Conservation (phyloP, 2,113 vertebrate genomes). For the Solenodon paradoxus region DNA sequence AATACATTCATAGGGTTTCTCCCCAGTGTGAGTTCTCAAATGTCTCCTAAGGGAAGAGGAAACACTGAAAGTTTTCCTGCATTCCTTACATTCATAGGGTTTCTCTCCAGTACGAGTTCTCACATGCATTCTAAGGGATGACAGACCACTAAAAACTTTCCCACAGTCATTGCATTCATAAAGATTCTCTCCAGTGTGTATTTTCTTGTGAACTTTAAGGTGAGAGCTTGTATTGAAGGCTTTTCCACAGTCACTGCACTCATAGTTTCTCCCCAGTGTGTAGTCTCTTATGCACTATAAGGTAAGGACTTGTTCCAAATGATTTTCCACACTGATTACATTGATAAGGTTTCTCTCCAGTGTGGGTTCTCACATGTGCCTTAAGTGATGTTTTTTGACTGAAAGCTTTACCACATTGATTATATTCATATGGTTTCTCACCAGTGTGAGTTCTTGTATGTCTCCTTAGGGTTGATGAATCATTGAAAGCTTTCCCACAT, state of each 20-base stretch:
- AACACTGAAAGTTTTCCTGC: slow-evolving; percentile 48
- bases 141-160: slow-evolving; percentile 50
- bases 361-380: slow-evolving; percentile 44
- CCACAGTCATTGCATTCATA: slow-evolving; percentile 45
- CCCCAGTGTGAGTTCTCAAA: slow-evolving; percentile 46
- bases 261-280: slow-evolving; percentile 50
- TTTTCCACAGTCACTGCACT: slow-evolving; percentile 48
- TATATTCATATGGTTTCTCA: slow-evolving; percentile 40
- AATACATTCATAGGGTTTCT: slow-evolving; percentile 44
- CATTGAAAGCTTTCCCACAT: slow-evolving; percentile 17
- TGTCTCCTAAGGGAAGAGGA: slow-evolving; percentile 59
- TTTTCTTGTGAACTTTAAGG: slow-evolving; percentile 61
- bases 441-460: slow-evolving; percentile 38
- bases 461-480: slow-evolving; percentile 44
- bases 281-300: slow-evolving; percentile 48
- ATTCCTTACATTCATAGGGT: slow-evolving; percentile 46
- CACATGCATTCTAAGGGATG: slow-evolving; percentile 41
- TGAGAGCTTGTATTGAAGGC: slow-evolving; percentile 54
- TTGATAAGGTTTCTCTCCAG: too few relatives aligned
- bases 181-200: slow-evolving; percentile 58
- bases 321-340: slow-evolving; percentile 49
- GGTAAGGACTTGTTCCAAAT: slow-evolving; percentile 47
- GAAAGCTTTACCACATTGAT: slow-evolving; percentile 30
- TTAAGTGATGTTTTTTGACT: slow-evolving; percentile 57
- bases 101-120: slow-evolving; percentile 58